Conservation (phyloP, 1,140 invertebrate species). For the Phenacoccus solenopsis region DNA sequence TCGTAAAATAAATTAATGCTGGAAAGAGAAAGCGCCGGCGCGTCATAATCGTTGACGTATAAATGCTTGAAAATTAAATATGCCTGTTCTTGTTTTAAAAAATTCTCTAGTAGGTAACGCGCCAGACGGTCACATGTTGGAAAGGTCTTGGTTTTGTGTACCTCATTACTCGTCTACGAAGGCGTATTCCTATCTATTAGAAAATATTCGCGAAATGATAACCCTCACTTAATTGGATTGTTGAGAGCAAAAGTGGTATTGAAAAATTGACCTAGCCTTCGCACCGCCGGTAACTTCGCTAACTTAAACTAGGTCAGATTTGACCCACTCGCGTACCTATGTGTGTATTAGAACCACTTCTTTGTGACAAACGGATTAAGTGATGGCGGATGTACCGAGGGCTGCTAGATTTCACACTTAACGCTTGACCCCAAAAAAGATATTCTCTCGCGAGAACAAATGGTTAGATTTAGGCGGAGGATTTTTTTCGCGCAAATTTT, state of each 20-base stretch:
- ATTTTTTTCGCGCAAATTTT: no score
- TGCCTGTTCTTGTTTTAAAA: neutral
- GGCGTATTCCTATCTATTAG: neutral
- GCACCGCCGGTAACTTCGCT: neutral
- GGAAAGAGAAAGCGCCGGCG: neutral
- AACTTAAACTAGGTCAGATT: neutral
- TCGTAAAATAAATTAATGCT: neutral
- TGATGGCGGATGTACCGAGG: neutral
- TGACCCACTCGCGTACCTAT: neutral
- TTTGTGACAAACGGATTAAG: neutral
- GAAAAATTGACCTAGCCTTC: neutral
- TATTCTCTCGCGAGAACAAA: no score
- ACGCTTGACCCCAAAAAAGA: neutral
- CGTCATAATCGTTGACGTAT: neutral
- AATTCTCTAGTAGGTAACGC: neutral
- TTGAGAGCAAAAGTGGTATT: neutral
- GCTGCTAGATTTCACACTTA: neutral
- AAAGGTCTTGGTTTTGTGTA: neutral
- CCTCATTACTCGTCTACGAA: neutral
- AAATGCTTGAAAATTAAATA: slow-evolving; percentile 3
- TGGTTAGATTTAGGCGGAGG: no score
- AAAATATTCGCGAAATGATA: neutral
- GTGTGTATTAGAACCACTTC: neutral
- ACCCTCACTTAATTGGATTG: neutral
- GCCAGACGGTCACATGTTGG: neutral